Evolutionary conservation across 2,797 vertebrate species (phyloP).

Genomic region (Acanthornis magna): DNA sequence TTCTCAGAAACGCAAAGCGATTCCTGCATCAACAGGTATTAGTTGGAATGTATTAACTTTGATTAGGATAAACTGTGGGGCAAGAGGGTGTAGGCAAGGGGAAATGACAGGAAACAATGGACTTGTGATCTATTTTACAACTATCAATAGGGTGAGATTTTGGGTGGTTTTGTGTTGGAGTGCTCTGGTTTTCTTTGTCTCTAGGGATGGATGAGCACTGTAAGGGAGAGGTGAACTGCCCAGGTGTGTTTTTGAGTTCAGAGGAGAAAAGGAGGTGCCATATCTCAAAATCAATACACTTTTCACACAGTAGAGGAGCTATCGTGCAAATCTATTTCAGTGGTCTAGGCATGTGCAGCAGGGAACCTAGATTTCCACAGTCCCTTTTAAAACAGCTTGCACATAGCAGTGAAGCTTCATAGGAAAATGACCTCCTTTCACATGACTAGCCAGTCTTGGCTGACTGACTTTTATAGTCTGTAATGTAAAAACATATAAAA

Average conservation of each 20-base stretch:
- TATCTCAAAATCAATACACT: neutral
- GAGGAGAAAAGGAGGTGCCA: neutral
- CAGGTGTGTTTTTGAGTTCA: neutral
- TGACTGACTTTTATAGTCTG: neutral
- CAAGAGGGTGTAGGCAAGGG: neutral
- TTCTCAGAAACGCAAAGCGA: neutral
- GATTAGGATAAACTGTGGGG: neutral
- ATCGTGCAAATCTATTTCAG: neutral
- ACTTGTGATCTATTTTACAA: neutral
- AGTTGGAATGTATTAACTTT: neutral
- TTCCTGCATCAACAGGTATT: neutral
- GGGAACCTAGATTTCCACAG: neutral
- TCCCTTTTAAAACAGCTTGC: neutral
- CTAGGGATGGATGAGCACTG: neutral
- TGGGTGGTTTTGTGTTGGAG: neutral
- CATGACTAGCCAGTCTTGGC: neutral
- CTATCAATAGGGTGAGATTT: fast-evolving
- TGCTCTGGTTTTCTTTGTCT: neutral
- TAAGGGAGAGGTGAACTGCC: neutral
- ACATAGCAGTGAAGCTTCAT: neutral
- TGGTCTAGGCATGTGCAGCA: neutral
- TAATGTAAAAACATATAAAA: neutral
- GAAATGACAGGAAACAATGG: neutral
- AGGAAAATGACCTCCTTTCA: neutral
- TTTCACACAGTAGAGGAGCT: neutral